phyloP scores from a whole-genome alignment of 2,113 vertebrate species.

The Rhadina sibilatrix region DNA sequence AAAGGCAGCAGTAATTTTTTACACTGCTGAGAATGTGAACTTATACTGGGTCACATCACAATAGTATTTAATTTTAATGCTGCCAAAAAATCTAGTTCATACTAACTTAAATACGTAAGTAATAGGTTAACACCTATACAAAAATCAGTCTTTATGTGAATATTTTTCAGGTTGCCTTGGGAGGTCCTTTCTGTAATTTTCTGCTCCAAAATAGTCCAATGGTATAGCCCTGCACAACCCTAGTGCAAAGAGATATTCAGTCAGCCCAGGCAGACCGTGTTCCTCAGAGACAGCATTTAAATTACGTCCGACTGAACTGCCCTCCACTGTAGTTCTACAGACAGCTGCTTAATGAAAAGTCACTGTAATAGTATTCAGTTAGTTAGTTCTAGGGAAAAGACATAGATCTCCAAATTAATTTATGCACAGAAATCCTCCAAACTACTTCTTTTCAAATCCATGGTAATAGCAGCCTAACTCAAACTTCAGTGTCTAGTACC shows the following conservation, averaged over 20 bases:
- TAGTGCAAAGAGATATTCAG: neutral
- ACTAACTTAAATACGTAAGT: neutral
- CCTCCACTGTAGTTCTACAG: neutral
- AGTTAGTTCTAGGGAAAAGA: neutral
- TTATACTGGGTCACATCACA: neutral
- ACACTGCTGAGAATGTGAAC: neutral
- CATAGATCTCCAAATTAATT: neutral
- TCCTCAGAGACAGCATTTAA: neutral
- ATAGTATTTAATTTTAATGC: neutral
- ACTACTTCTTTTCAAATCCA: neutral
- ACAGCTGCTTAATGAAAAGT: neutral
- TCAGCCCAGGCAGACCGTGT: neutral
- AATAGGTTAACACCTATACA: neutral
- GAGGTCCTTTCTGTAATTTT: neutral
- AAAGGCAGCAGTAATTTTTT: conserved; percentile 1
- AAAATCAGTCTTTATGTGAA: neutral
- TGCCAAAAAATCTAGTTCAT: neutral
- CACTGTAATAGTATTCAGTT: neutral
- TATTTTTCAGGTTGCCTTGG: neutral
- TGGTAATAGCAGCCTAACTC: neutral
- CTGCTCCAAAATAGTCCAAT: neutral
- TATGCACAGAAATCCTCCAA: neutral
- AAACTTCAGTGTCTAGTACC: neutral
- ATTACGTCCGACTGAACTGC: neutral
- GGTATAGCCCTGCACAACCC: neutral